Evolutionary conservation across 2,888 invertebrate species (phyloP), one percentile per base, ranked within the genome.

Genomic region (Dioctria rufipes): DNA sequence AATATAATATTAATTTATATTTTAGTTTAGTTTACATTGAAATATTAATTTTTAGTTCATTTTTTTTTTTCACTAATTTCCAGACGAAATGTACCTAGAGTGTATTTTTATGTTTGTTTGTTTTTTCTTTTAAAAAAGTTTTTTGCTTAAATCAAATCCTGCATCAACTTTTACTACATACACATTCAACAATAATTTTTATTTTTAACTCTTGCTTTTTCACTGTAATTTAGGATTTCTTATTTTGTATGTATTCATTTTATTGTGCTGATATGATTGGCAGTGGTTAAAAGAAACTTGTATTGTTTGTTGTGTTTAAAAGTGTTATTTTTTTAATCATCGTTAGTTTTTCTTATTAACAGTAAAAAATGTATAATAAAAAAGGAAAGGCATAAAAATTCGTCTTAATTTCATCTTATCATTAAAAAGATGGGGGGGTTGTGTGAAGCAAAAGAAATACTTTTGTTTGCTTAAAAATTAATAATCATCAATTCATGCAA

Each of bases 191-290:
- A 69, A 51, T 6, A 69, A 51, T 60, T 75, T 11, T 37, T 61
- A 11, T 60, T 39, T 58, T 42, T 25, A 25, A 25, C 25, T 25
- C 25, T 25, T 25, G 25, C 25, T 25, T 75, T 75, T 75, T 11
- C 37, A 37, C 25, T 25, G 25, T 37, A 42, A 43, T 66, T 5
- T 4, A 42, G n/a, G 42, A 25, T 66, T 42, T 43, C 8, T 39
- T 51, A 51, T 11, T 39, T 5, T 63, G 25, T 5, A 37, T 39
- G n/a, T 11, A 8, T 60, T 54, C 51, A 13, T 39, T 40, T 78
- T 78, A 66, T 78, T 66, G 66, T 78, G 63, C 42, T 78, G 78
- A 78, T 78, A 78, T 78, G 78, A 78, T 78, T 78, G 78, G 78
- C 78, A 78, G 78, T 78, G 78, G n/a, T 54, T 11, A 37, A 63